Evolutionary conservation across 53 echinoderm and acorn worm species (phyloP), one percentile per base, ranked within the genome.

Genomic region (Crossaster papposus): DNA sequence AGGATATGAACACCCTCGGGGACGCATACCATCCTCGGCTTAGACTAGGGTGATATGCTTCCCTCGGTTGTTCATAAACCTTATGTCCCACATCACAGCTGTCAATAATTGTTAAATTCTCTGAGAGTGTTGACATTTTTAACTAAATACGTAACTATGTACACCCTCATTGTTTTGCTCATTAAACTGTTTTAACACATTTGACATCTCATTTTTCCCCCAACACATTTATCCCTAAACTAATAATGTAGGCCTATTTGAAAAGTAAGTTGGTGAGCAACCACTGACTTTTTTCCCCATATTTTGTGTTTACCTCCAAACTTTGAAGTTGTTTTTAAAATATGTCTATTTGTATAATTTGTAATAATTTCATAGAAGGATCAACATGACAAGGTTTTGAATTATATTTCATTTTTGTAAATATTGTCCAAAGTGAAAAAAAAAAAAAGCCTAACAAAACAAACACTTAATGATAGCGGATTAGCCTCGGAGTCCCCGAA

Each of bases 331-430:
- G 2, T 70, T 65, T 83, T 70, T 83, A 44, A 64, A 72, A 51
- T 84, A 83, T 51, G 13, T 30, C 70, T 70, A 84, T 84, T 84
- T 84, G 84, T 84, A 84, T 84, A 84, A 84, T 84, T 84, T 84
- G 84, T 84, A 44, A 71, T 33, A 70, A 29, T 51, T 70, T 35
- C 12, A 5, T 22, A 35, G 34, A 29, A 68, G 35, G 58, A 38
- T 83, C 26, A 37, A 36, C 24, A 38, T 53, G 14, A 22, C 34
- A 36, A 14, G 29, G 20, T 22, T 73, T 53, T 71, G 30, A 72
- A 28, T 83, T 37, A 70, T 28, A 20, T 70, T 36, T 37, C 30
- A 30, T 83, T 83, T 72, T 26, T 84, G 84, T 84, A 53, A 52
- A 84, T 84, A 72, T 72, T 64, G 9, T 64, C 11, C 32, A 58